A percentile compares a stretch with the other conserved stretches of the same genome.
Evolutionary conservation across 2,113 vertebrate species (phyloP).

Genomic region (Garra rufa): DNA sequence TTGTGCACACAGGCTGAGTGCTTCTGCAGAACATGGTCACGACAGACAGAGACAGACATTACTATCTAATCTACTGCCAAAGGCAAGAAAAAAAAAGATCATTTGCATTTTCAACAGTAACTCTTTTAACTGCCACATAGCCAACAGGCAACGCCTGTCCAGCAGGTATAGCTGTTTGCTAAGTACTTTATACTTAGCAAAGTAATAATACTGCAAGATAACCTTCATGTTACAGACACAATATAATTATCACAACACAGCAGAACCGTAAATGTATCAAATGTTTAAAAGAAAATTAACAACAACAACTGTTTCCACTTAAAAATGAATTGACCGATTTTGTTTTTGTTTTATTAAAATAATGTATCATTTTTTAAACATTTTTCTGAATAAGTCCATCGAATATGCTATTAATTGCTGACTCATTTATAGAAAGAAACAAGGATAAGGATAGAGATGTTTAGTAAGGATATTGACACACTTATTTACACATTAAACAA

Average conservation of each 20-base stretch:
- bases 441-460: neutral
- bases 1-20: constrained; percentile 44
- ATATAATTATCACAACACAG: neutral
- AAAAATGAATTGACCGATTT: neutral
- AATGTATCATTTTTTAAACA: neutral
- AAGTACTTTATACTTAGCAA: neutral
- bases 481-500: neutral
- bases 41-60: constrained; percentile 9
- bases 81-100: constrained; percentile 48
- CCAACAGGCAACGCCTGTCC: constrained; percentile 58
- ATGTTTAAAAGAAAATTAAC: neutral
- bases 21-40: constrained; percentile 8
- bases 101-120: constrained; percentile 73
- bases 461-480: neutral
- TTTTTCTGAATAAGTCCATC: neutral
- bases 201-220: neutral
- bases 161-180: neutral
- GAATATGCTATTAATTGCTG: neutral
- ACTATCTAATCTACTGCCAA: constrained; percentile 43
- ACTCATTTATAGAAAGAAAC: neutral
- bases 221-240: neutral
- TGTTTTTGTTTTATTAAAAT: neutral
- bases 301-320: neutral
- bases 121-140: constrained; percentile 62
- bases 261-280: neutral